Evolutionary conservation across 2,113 vertebrate species (phyloP), one percentile per base, ranked within the genome.

Genomic region (Macaca mulatta): DNA sequence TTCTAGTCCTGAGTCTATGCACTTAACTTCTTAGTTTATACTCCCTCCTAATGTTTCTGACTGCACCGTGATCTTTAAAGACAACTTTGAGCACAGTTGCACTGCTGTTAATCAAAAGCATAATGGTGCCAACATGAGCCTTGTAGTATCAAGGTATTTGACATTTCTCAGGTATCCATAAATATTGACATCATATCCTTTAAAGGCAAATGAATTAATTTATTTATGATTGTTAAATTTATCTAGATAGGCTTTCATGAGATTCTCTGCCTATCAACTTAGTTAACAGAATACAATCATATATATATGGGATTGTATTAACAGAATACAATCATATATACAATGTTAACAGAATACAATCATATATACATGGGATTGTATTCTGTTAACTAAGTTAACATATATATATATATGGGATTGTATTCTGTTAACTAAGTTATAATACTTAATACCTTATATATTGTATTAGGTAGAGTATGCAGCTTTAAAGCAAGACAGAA

Each of bases 191-290:
- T 87, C 1, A 30, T 82, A 84, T 78, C 27, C 55, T 94, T 45
- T 85, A 75, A 22, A 50, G 40, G 17, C 17, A 78, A 67, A 30
- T 72, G 35, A 48, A 86, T 52, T 92, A 72, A 84, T 88, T 45
- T 78, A 50, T 82, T 87, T 80, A 35, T 84, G 38, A 50, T 96
- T 90, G 48, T 87, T 92, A 94, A 67, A 27, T 45, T 52, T 22
- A 91, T 67, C 43, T 90, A 83, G 35, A 86, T 72, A 78, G 8
- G 59, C 74, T 92, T 90, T 92, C n/a, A 25, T 93, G 57, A 80
- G 69, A 93, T 95, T 83, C 27, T 82, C 14, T 48, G 48, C 27
- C 10, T 81, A 64, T 67, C 6, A 72, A 94, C 43, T 83, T 91
- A 87, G 38, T 94, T 96, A 79, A 38, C 64, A 96, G 64, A 82